Base-by-base conservation (phyloP, 1,140 invertebrate species). In the Papilio dardanus region DNA sequence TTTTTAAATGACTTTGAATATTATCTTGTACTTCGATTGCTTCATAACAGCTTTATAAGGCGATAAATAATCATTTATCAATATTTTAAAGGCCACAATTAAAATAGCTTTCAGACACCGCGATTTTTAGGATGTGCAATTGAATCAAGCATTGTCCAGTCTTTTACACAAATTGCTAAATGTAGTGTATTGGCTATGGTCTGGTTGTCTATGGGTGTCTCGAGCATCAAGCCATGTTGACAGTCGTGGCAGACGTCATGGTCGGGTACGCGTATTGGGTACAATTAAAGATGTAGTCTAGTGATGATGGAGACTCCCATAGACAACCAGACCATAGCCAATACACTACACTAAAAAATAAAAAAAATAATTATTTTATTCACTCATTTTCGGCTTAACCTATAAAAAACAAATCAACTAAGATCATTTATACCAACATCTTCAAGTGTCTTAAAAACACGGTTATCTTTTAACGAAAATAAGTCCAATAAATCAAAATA, bases 1-100 rank as follows among this genome's bases (percentile, higher is more conserved):
- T 19, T 28, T 54, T 54, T 54, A 24, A 54, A 28, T 62, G 4
- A 62, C 54, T 62, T 62, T 16, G 8, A 62, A 62, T 62, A 54
- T 54, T 54, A 62, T 62, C 54, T 62, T 14, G 21, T 10, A 54
- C 50, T 54, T 62, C 12, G 24, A 62, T 62, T 62, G 54, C 54
- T 28, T 62, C 28, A 62, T 62, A 24, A 24, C 50, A 54, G 21
- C 54, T 58, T 12, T 58, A 12, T 28, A 28, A 28, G n/a, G n/a
- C n/a, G 54, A 24, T 28, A 58, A 54, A 50, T 50, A 50, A 24
- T 19, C n/a, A 19, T 4, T 4, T 4, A 54, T 54, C 12, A 21
- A 10, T 58, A 8, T 58, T 58, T 24, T 58, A 2, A 54, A 54
- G 50, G 24, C 19, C 19, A 54, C n/a, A 54, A 10, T 2, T 58